Percentiles rank a stretch among this genome's conserved stretches.
These are phyloP conservation scores for Alloplasta piceator DNA, from an alignment of 2,888 invertebrate genomes.

Conservation along the genomic window DNA sequence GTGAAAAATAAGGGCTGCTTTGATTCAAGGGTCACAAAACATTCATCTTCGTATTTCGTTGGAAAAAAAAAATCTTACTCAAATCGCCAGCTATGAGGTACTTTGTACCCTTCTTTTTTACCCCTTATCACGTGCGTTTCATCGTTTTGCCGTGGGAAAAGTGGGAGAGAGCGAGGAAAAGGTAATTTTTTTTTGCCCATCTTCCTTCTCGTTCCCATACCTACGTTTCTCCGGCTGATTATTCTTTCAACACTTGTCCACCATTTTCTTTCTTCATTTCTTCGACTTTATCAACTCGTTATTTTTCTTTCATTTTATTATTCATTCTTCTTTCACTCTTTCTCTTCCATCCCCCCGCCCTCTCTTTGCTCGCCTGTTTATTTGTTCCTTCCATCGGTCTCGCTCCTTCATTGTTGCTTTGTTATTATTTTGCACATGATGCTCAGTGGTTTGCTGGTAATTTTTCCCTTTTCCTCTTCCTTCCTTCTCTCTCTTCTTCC, in stretches of 20 bases:
- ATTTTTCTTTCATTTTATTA: slow-evolving; percentile 28
- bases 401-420: background rate
- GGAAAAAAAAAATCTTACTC: no score
- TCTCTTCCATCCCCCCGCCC: background rate
- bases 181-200: slow-evolving; percentile 15
- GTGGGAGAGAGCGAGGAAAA: background rate
- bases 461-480: slow-evolving; percentile 22
- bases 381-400: background rate
- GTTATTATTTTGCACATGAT: background rate
- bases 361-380: slow-evolving; percentile 3
- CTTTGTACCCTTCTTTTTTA: slow-evolving; percentile 37
- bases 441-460: background rate
- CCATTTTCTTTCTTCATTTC: slow-evolving; percentile 30
- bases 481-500: slow-evolving; percentile 12
- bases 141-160: slow-evolving; percentile 8
- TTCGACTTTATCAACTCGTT: slow-evolving; percentile 36
- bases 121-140: slow-evolving; percentile 48
- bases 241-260: slow-evolving; percentile 8
- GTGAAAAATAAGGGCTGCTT: background rate
- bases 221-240: background rate
- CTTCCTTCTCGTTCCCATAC: background rate
- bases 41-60: no score
- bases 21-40: no score
- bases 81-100: background rate
- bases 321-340: slow-evolving; percentile 1